Percentiles rank a stretch among this genome's conserved stretches.
Conservation (phyloP, 2,888 invertebrate genomes). For the Chironomus tentans region DNA sequence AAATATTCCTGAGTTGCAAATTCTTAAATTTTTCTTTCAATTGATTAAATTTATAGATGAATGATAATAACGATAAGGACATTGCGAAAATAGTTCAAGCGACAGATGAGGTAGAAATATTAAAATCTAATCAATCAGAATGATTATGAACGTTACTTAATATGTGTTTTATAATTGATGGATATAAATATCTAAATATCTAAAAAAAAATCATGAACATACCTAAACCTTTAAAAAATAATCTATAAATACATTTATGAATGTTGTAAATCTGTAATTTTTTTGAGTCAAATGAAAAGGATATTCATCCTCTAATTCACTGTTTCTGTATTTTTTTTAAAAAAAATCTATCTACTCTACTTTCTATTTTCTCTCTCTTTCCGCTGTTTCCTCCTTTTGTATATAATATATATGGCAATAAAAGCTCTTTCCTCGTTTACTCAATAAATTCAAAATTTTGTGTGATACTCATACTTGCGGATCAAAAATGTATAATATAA, state of each 20-base stretch:
- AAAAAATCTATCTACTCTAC: background rate
- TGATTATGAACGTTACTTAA: background rate
- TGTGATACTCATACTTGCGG: too few species aligned
- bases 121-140: slow-evolving; percentile 14
- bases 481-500: too few species aligned
- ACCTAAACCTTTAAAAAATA: background rate
- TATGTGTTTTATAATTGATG: background rate
- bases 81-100: slow-evolving; percentile 44
- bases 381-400: too few species aligned
- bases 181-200: background rate
- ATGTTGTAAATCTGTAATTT: slow-evolving; percentile 19
- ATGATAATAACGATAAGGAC: slow-evolving; percentile 41
- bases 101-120: slow-evolving; percentile 43
- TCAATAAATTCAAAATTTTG: too few species aligned
- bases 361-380: background rate
- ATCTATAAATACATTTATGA: background rate
- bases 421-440: too few species aligned
- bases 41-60: slow-evolving; percentile 33
- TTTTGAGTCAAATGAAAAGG: background rate
- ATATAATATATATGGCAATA: too few species aligned
- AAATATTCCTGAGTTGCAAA: background rate
- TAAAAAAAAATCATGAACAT: background rate
- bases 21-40: slow-evolving; percentile 35
- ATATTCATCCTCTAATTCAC: background rate
- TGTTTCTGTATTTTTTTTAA: too few species aligned